Conservation (phyloP, 2,888 invertebrate genomes). For the Suillia variegata region DNA sequence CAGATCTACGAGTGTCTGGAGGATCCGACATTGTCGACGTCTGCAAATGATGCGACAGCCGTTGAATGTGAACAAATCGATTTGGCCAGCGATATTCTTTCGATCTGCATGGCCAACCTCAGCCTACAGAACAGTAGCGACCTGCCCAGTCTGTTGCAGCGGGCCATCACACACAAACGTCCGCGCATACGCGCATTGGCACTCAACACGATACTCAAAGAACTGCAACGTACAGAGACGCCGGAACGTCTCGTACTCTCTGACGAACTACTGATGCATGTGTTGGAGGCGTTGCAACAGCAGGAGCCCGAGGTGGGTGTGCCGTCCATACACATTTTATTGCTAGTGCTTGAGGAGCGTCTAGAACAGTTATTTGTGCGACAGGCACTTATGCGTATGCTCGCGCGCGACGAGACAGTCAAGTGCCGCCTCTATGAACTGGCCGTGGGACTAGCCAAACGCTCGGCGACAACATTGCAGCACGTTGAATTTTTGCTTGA, state of each 20-base stretch:
- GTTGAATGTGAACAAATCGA: slow-evolving; percentile 67
- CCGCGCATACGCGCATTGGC: slow-evolving; percentile 69
- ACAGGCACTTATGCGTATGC: slow-evolving; percentile 33
- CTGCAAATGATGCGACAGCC: slow-evolving; percentile 26
- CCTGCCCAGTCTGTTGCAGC: slow-evolving; percentile 67
- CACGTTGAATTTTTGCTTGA: slow-evolving; percentile 69
- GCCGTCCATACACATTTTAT: slow-evolving; percentile 45
- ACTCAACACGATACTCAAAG: slow-evolving; percentile 66
- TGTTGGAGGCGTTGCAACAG: slow-evolving; percentile 50
- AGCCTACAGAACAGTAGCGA: slow-evolving; percentile 64
- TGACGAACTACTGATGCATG: slow-evolving; percentile 38
- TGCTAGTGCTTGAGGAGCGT: slow-evolving; percentile 37
- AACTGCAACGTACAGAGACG: slow-evolving; percentile 29
- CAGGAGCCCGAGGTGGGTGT: slow-evolving; percentile 43
- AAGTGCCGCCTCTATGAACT: slow-evolving; percentile 62
- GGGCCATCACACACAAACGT: slow-evolving; percentile 69
- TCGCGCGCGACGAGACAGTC: slow-evolving; percentile 40
- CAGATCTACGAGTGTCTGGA: slow-evolving; percentile 71
- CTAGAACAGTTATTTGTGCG: slow-evolving; percentile 40
- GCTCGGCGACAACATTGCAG: slow-evolving; percentile 67
- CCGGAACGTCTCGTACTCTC: slow-evolving; percentile 26
- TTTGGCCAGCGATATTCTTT: slow-evolving; percentile 70
- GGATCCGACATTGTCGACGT: slow-evolving; percentile 46
- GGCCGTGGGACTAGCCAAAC: slow-evolving; percentile 68
- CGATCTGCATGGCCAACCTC: slow-evolving; percentile 68